Percentiles rank a stretch among this genome's conserved stretches.
Evolutionary conservation across 2,113 vertebrate species (phyloP).

Genomic region (Tylochromis polylepis): DNA sequence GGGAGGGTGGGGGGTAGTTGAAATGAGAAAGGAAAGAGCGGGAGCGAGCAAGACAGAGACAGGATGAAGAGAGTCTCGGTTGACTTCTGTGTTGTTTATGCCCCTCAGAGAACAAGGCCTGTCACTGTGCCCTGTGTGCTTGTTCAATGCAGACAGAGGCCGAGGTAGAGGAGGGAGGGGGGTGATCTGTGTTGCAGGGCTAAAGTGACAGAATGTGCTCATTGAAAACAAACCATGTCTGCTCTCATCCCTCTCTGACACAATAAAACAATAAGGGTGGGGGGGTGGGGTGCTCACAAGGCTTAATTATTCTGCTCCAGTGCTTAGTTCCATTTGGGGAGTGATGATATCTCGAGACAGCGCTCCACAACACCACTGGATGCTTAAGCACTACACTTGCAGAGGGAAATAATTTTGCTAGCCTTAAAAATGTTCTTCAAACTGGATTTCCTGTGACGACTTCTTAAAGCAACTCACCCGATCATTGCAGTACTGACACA

Average conservation of each 20-base stretch:
- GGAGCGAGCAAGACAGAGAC: not conserved
- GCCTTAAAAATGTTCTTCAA: not conserved
- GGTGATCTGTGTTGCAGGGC: constrained; percentile 14
- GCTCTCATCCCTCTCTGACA: constrained; percentile 59
- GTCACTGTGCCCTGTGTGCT: constrained; percentile 37
- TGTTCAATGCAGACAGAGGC: constrained; percentile 36
- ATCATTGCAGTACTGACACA: constrained; percentile 87
- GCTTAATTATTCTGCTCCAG: constrained; percentile 50
- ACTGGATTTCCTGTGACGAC: not conserved
- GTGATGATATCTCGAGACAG: constrained; percentile 61
- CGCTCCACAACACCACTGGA: not conserved
- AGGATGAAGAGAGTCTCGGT: constrained; percentile 38
- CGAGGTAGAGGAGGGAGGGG: not conserved
- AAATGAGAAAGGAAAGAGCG: not conserved
- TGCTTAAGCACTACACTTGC: not conserved
- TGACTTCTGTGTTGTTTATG: constrained; percentile 50
- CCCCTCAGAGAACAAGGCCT: constrained; percentile 48
- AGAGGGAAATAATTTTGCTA: not conserved
- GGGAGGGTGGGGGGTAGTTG: not conserved
- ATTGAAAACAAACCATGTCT: constrained; percentile 55
- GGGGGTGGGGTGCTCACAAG: constrained; percentile 33
- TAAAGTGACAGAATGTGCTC: constrained; percentile 49
- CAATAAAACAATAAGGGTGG: constrained; percentile 48
- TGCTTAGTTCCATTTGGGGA: constrained; percentile 19
- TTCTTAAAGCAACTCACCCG: constrained; percentile 68